A percentile compares a stretch with the other conserved stretches of the same genome.
Evolutionary conservation across 1,140 invertebrate genomes (phyloP).

Genomic region (Cotesia glomerata): DNA sequence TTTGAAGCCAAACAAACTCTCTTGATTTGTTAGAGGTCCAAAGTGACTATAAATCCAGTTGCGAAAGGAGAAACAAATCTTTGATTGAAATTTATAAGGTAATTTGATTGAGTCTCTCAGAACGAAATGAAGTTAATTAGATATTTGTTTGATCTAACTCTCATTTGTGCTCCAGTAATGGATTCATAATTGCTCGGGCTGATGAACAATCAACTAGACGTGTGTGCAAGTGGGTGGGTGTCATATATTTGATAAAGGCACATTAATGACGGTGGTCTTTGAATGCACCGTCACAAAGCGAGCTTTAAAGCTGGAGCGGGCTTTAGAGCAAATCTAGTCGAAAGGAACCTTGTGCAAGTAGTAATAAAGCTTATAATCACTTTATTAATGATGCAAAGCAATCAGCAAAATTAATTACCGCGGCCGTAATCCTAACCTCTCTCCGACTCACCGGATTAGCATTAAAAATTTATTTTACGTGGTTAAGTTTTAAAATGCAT

Average conservation of each 20-base stretch:
- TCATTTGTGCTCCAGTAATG: slow-evolving; percentile 8
- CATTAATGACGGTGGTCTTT: no score
- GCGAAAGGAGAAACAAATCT: neutral
- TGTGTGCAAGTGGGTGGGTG: no score
- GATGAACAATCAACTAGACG: neutral
- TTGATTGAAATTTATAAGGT: neutral
- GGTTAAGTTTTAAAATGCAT: neutral
- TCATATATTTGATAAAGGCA: no score
- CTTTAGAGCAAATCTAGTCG: neutral
- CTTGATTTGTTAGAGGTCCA: no score
- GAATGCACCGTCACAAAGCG: neutral
- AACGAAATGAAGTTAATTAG: neutral
- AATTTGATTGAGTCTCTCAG: neutral
- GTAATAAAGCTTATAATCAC: slow-evolving; percentile 49
- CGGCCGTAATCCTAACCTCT: slow-evolving; percentile 51
- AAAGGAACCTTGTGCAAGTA: neutral
- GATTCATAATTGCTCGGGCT: neutral
- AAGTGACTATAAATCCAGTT: neutral
- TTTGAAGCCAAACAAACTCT: no score
- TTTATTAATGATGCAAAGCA: slow-evolving; percentile 63
- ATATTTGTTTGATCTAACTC: neutral
- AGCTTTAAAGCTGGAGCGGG: neutral
- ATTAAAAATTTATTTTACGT: neutral
- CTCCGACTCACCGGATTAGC: neutral
- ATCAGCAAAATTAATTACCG: slow-evolving; percentile 65